phyloP scores from a whole-genome alignment of 2,888 invertebrate genomes.

The Acleris sparsana region DNA sequence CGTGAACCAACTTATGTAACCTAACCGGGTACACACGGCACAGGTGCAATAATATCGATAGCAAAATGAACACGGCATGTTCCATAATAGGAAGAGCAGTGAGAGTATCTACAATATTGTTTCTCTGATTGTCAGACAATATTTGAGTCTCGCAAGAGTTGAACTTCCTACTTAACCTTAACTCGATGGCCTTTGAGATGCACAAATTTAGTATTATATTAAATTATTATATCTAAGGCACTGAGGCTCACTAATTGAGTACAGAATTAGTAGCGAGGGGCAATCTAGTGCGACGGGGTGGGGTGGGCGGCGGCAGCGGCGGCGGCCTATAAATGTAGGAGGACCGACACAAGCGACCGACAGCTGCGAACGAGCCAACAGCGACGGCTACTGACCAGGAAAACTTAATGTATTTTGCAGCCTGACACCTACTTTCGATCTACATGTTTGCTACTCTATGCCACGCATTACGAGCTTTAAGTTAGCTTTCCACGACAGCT shows the following conservation, averaged over 20 bases:
- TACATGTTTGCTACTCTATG: constrained; percentile 6
- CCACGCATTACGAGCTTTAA: constrained; percentile 10
- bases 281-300: constrained; percentile 46
- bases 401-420: constrained; percentile 35
- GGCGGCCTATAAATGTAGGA: constrained; percentile 39
- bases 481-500: constrained; percentile 13
- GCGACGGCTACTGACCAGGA: constrained; percentile 26
- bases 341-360: constrained; percentile 19
- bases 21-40: constrained; percentile 42
- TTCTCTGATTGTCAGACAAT: too few relatives aligned
- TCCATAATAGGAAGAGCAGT: too few relatives aligned
- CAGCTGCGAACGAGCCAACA: constrained; percentile 1
- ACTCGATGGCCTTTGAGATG: constrained; percentile 1
- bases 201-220: constrained; percentile 39
- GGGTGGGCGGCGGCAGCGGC: constrained; percentile 27
- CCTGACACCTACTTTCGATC: constrained; percentile 39
- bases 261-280: constrained; percentile 51
- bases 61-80: background rate
- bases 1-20: constrained; percentile 52
- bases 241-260: constrained; percentile 53
- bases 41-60: constrained; percentile 27
- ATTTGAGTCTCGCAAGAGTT: too few relatives aligned
- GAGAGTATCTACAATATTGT: too few relatives aligned
- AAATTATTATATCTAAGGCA: constrained; percentile 43
- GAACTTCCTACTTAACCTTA: too few relatives aligned